These are phyloP conservation scores for Rhinogobio ventralis DNA, from an alignment of 2,797 vertebrate species.

Conservation along the genomic window DNA sequence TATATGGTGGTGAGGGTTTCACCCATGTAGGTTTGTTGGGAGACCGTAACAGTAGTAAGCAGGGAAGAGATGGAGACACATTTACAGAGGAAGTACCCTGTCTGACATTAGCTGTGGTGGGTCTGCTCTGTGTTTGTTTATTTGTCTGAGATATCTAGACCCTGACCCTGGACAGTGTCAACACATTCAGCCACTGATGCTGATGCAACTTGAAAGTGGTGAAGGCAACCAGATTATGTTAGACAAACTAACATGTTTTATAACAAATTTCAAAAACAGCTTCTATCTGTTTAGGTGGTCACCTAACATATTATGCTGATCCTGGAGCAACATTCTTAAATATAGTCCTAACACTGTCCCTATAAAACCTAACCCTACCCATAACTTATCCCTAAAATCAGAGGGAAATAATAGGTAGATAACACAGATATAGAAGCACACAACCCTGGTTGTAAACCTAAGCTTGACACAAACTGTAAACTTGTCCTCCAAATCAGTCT, in stretches of 20 bases:
- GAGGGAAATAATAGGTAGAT: neutral
- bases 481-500: neutral
- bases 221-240: constrained; percentile 51
- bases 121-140: constrained; percentile 60
- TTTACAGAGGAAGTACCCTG: constrained; percentile 36
- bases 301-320: neutral
- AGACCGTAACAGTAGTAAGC: constrained; percentile 2
- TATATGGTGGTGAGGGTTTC: constrained; percentile 2
- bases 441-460: neutral
- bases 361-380: neutral
- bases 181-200: constrained; percentile 50
- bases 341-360: neutral
- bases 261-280: constrained; percentile 28
- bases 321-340: neutral
- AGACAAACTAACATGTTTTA: constrained; percentile 54
- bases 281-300: constrained; percentile 6
- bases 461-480: neutral
- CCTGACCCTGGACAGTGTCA: constrained; percentile 58
- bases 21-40: neutral
- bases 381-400: neutral
- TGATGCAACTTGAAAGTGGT: constrained; percentile 41
- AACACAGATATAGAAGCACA: neutral
- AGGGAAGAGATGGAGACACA: constrained; percentile 29
- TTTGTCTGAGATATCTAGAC: constrained; percentile 54
- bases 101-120: constrained; percentile 46